phyloP scores from a whole-genome alignment of 35 echinoderm and acorn worm genomes.

The Heliocidaris erythrogramma region DNA sequence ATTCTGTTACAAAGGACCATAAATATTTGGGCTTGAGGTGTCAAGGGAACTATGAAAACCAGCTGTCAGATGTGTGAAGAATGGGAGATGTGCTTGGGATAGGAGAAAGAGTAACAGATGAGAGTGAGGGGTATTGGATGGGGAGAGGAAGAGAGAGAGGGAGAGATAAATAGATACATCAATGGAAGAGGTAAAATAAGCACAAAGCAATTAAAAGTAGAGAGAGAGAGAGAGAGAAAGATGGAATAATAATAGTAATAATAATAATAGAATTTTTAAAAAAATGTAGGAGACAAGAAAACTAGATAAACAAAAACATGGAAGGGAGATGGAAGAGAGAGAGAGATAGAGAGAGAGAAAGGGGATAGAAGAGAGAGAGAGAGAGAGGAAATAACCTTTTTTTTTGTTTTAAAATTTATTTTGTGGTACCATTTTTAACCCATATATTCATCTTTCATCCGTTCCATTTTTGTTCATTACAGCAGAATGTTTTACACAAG shows the following conservation, averaged over 20 bases:
- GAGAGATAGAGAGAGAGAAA: neutral
- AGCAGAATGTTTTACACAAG: too few species aligned
- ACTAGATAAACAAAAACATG: too few species aligned
- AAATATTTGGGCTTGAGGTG: neutral
- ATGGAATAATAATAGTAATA: neutral
- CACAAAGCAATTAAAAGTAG: too few species aligned
- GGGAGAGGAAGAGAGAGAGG: neutral
- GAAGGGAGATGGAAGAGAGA: neutral
- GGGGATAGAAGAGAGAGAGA: neutral
- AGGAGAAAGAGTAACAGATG: neutral
- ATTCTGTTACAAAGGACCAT: neutral
- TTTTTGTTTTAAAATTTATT: too few species aligned
- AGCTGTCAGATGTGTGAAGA: neutral
- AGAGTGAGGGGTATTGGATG: neutral
- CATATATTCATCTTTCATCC: too few species aligned
- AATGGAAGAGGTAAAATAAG: too few species aligned
- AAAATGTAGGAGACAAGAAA: too few species aligned
- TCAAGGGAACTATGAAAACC: neutral
- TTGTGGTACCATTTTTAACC: too few species aligned
- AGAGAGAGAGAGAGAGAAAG: neutral
- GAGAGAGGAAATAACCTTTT: neutral
- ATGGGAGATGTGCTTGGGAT: neutral
- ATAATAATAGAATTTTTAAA: too few species aligned
- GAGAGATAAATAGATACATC: too few species aligned
- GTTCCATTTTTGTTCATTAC: too few species aligned